These are phyloP conservation scores for Struthio camelus DNA, from an alignment of 2,113 vertebrate genomes.

Conservation along the genomic window DNA sequence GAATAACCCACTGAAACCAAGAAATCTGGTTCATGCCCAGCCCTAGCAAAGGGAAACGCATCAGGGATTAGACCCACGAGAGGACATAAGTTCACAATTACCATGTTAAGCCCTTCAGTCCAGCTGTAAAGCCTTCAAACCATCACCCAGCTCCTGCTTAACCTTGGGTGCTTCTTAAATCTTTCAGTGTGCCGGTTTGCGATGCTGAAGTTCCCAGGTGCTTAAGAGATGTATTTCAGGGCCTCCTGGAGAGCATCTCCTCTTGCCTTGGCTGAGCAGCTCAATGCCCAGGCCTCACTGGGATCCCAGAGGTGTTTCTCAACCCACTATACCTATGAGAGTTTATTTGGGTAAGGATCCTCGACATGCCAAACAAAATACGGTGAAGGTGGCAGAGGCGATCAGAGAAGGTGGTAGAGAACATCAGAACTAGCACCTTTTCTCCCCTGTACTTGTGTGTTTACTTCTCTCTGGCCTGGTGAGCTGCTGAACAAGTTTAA, in stretches of 20 bases:
- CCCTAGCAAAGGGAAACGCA: conserved; percentile 43
- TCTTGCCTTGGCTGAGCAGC: background rate
- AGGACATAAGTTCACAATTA: conserved; percentile 41
- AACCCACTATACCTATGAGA: background rate
- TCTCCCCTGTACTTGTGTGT: background rate
- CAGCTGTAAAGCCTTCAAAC: conserved; percentile 16
- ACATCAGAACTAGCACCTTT: background rate
- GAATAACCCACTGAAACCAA: conserved; percentile 30
- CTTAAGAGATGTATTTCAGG: background rate
- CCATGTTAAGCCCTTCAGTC: conserved; percentile 48
- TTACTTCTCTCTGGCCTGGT: background rate
- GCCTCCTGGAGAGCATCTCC: background rate
- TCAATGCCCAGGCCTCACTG: background rate
- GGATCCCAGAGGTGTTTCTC: background rate
- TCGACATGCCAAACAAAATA: background rate
- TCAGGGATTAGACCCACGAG: background rate
- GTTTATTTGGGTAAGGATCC: background rate
- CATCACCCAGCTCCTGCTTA: conserved; percentile 3
- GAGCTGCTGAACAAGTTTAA: background rate
- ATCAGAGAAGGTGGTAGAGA: background rate
- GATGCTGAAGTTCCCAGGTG: conserved; percentile 10
- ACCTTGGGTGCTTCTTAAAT: conserved; percentile 42
- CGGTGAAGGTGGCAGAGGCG: background rate
- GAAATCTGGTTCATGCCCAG: conserved; percentile 35
- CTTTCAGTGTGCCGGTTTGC: background rate